These are phyloP conservation scores for Rhagoletis zephyria DNA, from an alignment of 1,140 invertebrate genomes.

Conservation along the genomic window DNA sequence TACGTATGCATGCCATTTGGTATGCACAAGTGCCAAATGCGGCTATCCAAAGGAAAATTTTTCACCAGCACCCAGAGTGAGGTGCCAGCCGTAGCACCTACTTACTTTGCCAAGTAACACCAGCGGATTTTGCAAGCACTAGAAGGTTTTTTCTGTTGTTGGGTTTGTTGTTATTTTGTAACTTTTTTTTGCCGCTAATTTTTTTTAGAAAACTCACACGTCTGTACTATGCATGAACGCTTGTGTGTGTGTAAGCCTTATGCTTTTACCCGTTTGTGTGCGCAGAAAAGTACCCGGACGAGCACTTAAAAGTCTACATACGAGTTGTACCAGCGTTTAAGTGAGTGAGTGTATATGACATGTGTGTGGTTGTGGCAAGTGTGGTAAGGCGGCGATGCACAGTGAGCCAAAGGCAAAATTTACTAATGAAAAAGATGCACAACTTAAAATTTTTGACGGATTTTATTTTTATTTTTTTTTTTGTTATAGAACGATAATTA, in stretches of 20 bases:
- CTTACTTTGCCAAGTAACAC: constrained; percentile 17
- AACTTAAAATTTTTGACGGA: no score
- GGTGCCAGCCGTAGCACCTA: constrained; percentile 16
- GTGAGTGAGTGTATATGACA: constrained; percentile 3
- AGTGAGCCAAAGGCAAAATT: no score
- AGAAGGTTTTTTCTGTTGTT: background rate
- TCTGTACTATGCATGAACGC: background rate
- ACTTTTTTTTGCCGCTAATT: constrained; percentile 28
- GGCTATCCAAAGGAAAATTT: background rate
- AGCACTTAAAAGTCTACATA: constrained; percentile 22
- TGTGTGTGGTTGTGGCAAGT: constrained; percentile 38
- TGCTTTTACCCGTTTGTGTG: background rate
- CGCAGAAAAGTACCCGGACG: background rate
- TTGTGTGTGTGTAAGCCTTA: background rate
- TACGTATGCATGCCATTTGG: no score
- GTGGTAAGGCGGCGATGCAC: background rate
- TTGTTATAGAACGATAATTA: no score
- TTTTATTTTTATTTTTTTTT: no score
- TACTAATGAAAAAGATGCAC: no score
- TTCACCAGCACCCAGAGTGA: background rate
- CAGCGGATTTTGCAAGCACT: background rate
- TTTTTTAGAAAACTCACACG: background rate
- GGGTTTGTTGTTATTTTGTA: constrained; percentile 11
- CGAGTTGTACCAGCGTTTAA: background rate
- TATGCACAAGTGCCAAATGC: background rate